Evolutionary conservation across 2,888 invertebrate species (phyloP), one percentile per base, ranked within the genome.

Genomic region (Oligia fasciuncula): DNA sequence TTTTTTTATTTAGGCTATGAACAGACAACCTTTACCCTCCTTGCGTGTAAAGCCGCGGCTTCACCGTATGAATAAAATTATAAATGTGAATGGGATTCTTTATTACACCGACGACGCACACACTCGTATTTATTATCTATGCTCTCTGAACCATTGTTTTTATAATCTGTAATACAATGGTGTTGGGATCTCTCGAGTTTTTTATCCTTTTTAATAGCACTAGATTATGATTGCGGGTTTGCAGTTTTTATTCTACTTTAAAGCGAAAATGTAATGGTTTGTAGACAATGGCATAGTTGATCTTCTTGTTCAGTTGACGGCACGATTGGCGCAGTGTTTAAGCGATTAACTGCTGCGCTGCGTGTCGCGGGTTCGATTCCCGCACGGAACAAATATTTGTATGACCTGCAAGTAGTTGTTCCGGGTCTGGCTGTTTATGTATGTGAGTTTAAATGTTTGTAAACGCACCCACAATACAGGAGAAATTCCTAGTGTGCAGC

Each of bases 1-100:
- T 74, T 67, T 66, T 73, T 66, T 79, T 77, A 54, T 77, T 80
- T 76, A 85, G 80, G 69, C 73, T 89, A 62, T 73, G 76, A 86
- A 85, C 83, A 77, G 65, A 84, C 85, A 83, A 88, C 89, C 88
- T 87, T 85, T 89, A 82, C 87, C 88, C 81, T 89, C 83, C 75
- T 80, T 49, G 85, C 85, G 83, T 90, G 85, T 86, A 81, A 86
- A 84, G 69, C 74, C 72, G 76, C 75, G 85, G 88, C 86, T 77
- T 78, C 73, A 69, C 35, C 63, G 74, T 79, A 71, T 86, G 81
- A 89, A n/a, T n/a, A n/a, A n/a, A n/a, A 90, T 90, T 84, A 89
- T 89, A 88, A 83, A 87, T 89, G 78, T 84, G 84, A 88, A 90
- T 87, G 80, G 77, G 71, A 62, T 80, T 83, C 82, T 86, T 87